Evolutionary conservation across 2,113 vertebrate species (phyloP).

Genomic region (Danionella cerebrum): DNA sequence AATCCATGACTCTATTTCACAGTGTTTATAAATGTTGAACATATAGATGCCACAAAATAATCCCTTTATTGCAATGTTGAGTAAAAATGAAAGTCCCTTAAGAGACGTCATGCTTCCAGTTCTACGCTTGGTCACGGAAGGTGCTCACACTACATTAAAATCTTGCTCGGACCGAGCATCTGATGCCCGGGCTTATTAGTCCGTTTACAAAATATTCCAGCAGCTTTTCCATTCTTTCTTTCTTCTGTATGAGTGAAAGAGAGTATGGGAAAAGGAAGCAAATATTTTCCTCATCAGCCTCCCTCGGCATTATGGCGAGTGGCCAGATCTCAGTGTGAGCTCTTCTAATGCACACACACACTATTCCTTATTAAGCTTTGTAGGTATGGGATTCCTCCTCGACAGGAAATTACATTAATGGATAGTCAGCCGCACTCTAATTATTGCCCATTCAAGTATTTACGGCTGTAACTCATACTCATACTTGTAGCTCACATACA

Average conservation of each 20-base stretch:
- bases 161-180: too few species aligned
- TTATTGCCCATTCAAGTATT: conserved; percentile 21
- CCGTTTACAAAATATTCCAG: too few species aligned
- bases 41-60: too few species aligned
- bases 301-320: conserved; percentile 37
- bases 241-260: background rate
- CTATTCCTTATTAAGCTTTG: conserved; percentile 37
- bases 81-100: too few species aligned
- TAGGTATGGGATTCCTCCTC: conserved; percentile 38
- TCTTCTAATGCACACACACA: conserved; percentile 33
- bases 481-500: conserved; percentile 17
- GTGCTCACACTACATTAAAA: too few species aligned
- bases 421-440: conserved; percentile 30
- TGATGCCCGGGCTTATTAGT: too few species aligned
- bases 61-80: too few species aligned
- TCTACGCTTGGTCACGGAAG: too few species aligned
- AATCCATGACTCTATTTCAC: too few species aligned
- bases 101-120: too few species aligned
- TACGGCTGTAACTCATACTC: conserved; percentile 30
- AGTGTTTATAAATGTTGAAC: too few species aligned
- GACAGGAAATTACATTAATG: conserved; percentile 45
- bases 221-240: too few species aligned
- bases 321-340: conserved; percentile 44
- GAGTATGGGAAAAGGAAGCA: conserved; percentile 10
- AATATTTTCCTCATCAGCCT: conserved; percentile 8